Evolutionary conservation across 2,113 vertebrate genomes (phyloP).

Genomic region (Speoplatyrhinus poulsoni): DNA sequence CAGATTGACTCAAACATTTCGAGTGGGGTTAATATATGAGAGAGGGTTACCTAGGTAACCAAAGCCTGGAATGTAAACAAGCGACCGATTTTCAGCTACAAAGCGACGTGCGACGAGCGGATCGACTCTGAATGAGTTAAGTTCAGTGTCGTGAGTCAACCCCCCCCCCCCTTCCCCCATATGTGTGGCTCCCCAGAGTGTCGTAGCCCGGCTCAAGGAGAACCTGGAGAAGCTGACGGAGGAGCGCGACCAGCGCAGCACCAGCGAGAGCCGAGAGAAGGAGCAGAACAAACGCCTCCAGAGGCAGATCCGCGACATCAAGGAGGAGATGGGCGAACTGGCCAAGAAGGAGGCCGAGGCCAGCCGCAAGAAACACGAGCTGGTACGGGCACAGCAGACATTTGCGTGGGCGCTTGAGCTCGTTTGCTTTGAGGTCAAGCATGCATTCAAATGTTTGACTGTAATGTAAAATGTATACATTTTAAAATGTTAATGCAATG

Average conservation of each 20-base stretch:
- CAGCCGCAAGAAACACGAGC: constrained; percentile 94
- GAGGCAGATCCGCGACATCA: constrained; percentile 90
- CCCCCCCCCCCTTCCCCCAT: neutral
- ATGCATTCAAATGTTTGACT: too few relatives aligned
- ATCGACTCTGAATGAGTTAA: too few relatives aligned
- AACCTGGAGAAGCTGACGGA: constrained; percentile 95
- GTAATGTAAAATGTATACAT: too few relatives aligned
- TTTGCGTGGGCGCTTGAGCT: neutral
- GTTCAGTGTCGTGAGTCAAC: neutral
- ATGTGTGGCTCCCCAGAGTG: constrained; percentile 68
- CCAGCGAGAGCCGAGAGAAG: constrained; percentile 90
- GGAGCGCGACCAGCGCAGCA: constrained; percentile 87
- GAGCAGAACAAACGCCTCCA: constrained; percentile 96
- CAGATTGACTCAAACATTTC: neutral
- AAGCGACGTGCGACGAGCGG: too few relatives aligned
- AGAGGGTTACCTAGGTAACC: too few relatives aligned
- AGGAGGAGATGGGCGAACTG: constrained; percentile 92
- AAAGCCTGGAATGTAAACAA: too few relatives aligned
- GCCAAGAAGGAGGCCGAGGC: constrained; percentile 93
- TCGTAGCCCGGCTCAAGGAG: constrained; percentile 90
- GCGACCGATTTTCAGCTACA: too few relatives aligned
- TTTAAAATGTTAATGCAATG: too few relatives aligned
- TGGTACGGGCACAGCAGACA: constrained; percentile 76
- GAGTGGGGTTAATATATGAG: too few relatives aligned
- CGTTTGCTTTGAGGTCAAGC: too few relatives aligned